A percentile compares a stretch with the other conserved stretches of the same genome.
These are phyloP conservation scores for Andrena trimmerana DNA, from an alignment of 2,888 invertebrate species.

Conservation along the genomic window DNA sequence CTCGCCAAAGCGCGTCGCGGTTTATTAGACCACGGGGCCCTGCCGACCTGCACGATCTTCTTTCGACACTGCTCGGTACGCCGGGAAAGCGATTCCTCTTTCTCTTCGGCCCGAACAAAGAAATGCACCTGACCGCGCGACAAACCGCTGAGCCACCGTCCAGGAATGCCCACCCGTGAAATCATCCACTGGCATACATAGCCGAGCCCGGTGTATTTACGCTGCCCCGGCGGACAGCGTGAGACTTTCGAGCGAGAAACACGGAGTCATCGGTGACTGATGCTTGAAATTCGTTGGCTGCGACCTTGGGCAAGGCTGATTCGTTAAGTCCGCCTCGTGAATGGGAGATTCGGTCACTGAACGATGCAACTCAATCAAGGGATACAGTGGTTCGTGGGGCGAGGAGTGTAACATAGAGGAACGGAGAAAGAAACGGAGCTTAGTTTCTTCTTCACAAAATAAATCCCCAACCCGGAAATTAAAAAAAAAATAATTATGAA, in stretches of 20 bases:
- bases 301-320: background rate
- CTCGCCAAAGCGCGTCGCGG: background rate
- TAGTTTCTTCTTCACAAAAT: too few species aligned
- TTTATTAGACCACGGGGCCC: constrained; percentile 2
- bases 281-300: background rate
- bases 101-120: constrained; percentile 25
- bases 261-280: background rate
- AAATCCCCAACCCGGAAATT: too few species aligned
- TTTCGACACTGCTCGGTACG: background rate
- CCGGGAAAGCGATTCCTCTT: constrained; percentile 26
- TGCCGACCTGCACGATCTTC: background rate
- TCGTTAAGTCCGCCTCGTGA: background rate
- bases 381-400: too few species aligned
- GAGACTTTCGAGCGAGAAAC: constrained; percentile 22
- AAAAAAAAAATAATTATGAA: too few species aligned
- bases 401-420: too few species aligned
- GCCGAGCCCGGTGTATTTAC: constrained; percentile 3
- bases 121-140: constrained; percentile 51
- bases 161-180: constrained; percentile 57
- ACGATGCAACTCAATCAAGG: too few species aligned
- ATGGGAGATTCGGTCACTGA: background rate
- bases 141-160: constrained; percentile 31
- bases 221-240: constrained; percentile 11
- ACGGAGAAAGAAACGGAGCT: too few species aligned
- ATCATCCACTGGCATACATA: constrained; percentile 40